Evolutionary conservation across 2,888 invertebrate species (phyloP), one percentile per base, ranked within the genome.

Genomic region (Aphidoletes aphidimyza): DNA sequence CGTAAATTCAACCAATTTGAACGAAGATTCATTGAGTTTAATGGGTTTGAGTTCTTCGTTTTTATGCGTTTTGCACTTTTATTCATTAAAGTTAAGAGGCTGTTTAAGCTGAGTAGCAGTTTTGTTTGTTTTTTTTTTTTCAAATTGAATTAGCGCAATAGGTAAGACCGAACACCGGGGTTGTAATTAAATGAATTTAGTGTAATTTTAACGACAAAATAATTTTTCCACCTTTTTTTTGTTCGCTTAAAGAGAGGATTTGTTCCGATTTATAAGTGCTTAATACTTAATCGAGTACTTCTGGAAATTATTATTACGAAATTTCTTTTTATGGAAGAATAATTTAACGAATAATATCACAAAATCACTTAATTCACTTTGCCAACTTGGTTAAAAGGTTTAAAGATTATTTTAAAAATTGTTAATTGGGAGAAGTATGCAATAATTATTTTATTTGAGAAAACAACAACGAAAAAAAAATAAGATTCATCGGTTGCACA

Each of bases 321-420:
- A n/a, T n/a, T n/a, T n/a, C n/a, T n/a, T n/a, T 69, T 69, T 69
- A 69, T 69, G 34, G 69, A 34, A 30, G 14, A 26, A 30, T 69
- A 30, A 69, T 69, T 69, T 69, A 69, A 69, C 34, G 11, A 14
- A 69, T 69, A 69, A 69, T 69, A 69, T 69, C 69, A 69, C 69
- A 69, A 69, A n/a, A 69, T 69, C 69, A 69, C 30, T 69, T 69
- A 30, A 69, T 69, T 69, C 69, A 69, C 30, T 30, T 69, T 30
- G 30, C 54, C 54, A 54, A 54, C 5, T 22, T 39, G 39, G 11
- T 39, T 39, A 39, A 39, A 39, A 39, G 39, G 47, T 17, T 47
- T 47, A 11, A 22, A 54, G 54, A 22, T 54, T 54, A 3, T 39
- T 11, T 54, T 54, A n/a, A n/a, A 54, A n/a, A 22, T 22, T 54